Conservation (phyloP, 2,888 invertebrate genomes). For the Byasa hedistus region DNA sequence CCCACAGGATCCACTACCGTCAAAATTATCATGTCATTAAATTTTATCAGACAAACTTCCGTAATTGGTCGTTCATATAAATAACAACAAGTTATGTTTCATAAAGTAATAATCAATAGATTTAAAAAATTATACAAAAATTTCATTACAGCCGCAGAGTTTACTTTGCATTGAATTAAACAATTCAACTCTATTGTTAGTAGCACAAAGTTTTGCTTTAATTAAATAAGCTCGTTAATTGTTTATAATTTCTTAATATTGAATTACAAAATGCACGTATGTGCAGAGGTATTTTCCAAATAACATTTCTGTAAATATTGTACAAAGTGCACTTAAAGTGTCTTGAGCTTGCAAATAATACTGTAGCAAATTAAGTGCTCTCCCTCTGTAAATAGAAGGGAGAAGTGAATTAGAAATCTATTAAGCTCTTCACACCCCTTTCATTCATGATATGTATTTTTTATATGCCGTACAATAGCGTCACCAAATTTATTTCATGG, state of each 20-base stretch:
- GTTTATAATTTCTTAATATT: no score
- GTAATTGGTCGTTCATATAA: not conserved
- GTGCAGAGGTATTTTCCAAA: not conserved
- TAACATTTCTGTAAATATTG: not conserved
- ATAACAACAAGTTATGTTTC: not conserved
- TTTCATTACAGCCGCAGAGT: no score
- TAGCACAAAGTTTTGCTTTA: no score
- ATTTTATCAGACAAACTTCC: conserved; percentile 28
- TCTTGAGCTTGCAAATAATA: conserved; percentile 63
- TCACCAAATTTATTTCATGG: not conserved
- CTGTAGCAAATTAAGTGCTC: conserved; percentile 71
- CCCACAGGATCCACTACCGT: conserved; percentile 44
- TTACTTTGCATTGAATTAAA: no score
- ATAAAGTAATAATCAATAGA: not conserved
- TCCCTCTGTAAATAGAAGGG: conserved; percentile 56
- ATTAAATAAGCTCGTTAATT: no score
- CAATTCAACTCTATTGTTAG: no score
- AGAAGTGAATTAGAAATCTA: conserved; percentile 66
- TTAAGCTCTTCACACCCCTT: conserved; percentile 56
- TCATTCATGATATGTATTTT: conserved; percentile 3
- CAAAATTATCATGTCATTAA: conserved; percentile 40
- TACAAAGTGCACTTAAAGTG: conserved; percentile 14
- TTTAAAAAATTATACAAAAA: no score
- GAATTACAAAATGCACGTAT: not conserved
- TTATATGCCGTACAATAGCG: not conserved